Percentiles rank a stretch among this genome's conserved stretches.
Evolutionary conservation across 2,888 invertebrate genomes (phyloP).

Genomic region (Spilosoma lubricipeda): DNA sequence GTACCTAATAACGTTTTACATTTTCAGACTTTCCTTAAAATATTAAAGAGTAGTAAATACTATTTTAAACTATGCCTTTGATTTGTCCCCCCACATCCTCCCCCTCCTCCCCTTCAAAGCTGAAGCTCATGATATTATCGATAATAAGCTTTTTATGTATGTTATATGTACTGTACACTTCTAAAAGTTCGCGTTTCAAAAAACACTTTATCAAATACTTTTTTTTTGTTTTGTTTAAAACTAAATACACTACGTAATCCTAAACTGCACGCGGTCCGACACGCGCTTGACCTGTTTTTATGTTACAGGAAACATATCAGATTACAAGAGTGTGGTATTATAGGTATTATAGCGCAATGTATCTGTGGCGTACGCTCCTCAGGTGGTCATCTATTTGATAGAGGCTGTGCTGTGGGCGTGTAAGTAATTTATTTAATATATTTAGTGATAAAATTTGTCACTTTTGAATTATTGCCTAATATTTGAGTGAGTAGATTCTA

Average conservation of each 20-base stretch:
- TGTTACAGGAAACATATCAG: conserved; percentile 45
- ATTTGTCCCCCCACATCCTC: too few species aligned
- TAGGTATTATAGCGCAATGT: conserved; percentile 32
- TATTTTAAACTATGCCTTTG: not conserved
- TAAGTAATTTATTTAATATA: conserved; percentile 13
- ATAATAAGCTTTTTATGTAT: too few species aligned
- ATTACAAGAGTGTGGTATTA: conserved; percentile 47
- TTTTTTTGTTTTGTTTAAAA: not conserved
- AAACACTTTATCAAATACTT: too few species aligned
- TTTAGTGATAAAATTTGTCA: conserved; percentile 19
- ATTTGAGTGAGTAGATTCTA: not conserved
- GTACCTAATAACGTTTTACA: not conserved
- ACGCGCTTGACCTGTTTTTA: not conserved
- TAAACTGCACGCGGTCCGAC: not conserved
- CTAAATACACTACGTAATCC: not conserved
- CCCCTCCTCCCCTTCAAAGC: too few species aligned
- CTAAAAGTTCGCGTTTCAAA: too few species aligned
- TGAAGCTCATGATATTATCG: too few species aligned
- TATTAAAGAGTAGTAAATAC: not conserved
- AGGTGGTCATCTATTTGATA: conserved; percentile 42
- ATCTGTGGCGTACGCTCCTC: conserved; percentile 33
- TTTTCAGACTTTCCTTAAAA: not conserved
- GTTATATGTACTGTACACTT: too few species aligned
- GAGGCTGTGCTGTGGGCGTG: conserved; percentile 31
- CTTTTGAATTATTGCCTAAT: not conserved